Percentiles rank a stretch among this genome's conserved stretches.
These are phyloP conservation scores for Lissonota sp. DNA, from an alignment of 2,888 invertebrate species.

Conservation along the genomic window DNA sequence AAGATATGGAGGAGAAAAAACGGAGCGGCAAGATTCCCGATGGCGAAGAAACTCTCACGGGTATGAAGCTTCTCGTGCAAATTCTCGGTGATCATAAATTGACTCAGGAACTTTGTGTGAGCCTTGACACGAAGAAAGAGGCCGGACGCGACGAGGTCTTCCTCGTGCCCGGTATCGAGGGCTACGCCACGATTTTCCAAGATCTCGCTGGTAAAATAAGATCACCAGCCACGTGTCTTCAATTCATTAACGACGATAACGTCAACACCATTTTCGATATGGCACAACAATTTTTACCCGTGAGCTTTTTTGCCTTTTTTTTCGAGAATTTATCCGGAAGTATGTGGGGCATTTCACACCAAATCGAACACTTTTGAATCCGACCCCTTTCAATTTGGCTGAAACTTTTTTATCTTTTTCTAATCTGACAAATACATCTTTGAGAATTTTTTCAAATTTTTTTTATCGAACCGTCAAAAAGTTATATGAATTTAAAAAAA, in stretches of 20 bases:
- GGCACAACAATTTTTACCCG: constrained; percentile 85
- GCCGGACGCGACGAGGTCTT: constrained; percentile 74
- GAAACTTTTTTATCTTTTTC: too few relatives aligned
- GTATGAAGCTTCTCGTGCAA: constrained; percentile 71
- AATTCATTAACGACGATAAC: constrained; percentile 79
- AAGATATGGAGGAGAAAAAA: constrained; percentile 64
- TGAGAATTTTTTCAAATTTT: too few relatives aligned
- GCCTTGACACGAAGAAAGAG: constrained; percentile 70
- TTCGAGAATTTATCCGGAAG: background rate
- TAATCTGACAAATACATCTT: too few relatives aligned
- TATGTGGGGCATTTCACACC: too few relatives aligned
- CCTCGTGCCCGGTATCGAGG: constrained; percentile 83
- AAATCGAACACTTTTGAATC: too few relatives aligned
- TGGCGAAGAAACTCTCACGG: constrained; percentile 63
- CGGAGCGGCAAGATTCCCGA: constrained; percentile 3
- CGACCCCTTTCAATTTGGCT: too few relatives aligned
- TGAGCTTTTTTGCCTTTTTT: constrained; percentile 76
- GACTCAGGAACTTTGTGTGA: constrained; percentile 68
- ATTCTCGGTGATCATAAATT: constrained; percentile 63
- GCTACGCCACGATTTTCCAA: constrained; percentile 77
- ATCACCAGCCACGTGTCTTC: constrained; percentile 77
- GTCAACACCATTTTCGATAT: constrained; percentile 84
- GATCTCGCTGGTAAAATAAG: constrained; percentile 76
- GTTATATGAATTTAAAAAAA: too few relatives aligned
- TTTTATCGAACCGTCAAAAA: too few relatives aligned